Evolutionary conservation across 1,140 invertebrate genomes (phyloP), one percentile per base, ranked within the genome.

Genomic region (Araneus ventricosus): DNA sequence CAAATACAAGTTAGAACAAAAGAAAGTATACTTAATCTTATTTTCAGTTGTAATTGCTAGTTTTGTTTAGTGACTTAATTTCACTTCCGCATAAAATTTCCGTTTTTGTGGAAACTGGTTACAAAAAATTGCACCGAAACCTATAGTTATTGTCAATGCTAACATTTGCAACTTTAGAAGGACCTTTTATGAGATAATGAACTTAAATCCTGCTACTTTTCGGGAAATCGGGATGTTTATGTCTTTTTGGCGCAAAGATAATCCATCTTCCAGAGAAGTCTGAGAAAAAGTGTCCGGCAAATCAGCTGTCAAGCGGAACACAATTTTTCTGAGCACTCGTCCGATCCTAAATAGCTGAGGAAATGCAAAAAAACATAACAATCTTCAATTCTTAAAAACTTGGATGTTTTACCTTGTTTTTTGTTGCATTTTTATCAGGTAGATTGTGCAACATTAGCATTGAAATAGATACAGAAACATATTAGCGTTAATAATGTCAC

Each of bases 291-390:
- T 20, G 70, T 75, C 70, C 70, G 70, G 70, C 34, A 34, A 75
- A 75, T 75, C 34, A 37, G 70, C 70, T 75, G 0, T 75, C 70
- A 75, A 34, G 70, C 70, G 70, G 70, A 75, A 75, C 27, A 75
- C 70, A 75, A 75, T 75, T 75, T 75, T 75, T 75, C 70, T 37
- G 70, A 17, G 70, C 70, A 75, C 70, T 75, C 70, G 70, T 75
- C 70, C 70, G 34, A 75, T 75, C 17, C 30, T 34, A 22, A 75
- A 75, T 37, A 75, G 30, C 17, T 17, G 30, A 37, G 70, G 30
- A 37, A 34, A 6, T 37, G 6, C 17, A 67, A 75, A 75, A 75
- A 75, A 37, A 37, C 70, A 34, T 8, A 14, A 4, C 34, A 75
- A 75, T 75, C 70, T 37, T 37, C 70, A 34, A 10, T 75, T 75